phyloP scores from a whole-genome alignment of 2,797 vertebrate species.

The Rhynchotus rufescens region DNA sequence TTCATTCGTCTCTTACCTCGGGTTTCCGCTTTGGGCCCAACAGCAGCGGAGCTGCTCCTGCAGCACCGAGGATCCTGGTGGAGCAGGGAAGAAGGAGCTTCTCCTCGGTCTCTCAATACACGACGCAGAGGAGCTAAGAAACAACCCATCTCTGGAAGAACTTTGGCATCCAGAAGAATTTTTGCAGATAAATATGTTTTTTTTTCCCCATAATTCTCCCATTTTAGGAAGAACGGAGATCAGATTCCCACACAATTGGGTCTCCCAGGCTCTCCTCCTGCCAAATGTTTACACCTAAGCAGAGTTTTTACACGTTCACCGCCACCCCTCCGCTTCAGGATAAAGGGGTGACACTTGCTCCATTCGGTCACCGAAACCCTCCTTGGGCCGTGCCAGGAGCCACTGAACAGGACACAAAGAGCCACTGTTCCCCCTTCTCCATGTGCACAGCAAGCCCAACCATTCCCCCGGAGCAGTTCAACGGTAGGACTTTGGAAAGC shows the following conservation, averaged over 20 bases:
- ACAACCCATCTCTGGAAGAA: background rate
- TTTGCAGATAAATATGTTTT: background rate
- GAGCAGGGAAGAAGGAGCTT: background rate
- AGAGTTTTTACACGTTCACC: background rate
- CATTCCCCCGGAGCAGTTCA: background rate
- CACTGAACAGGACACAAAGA: rapidly evolving
- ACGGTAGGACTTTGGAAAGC: background rate
- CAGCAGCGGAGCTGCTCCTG: background rate
- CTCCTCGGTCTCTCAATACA: background rate
- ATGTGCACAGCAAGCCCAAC: background rate
- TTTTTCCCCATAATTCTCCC: background rate
- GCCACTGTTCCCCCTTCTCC: background rate
- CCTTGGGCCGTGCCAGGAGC: rapidly evolving
- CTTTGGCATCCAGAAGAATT: too few relatives aligned
- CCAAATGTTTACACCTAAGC: background rate
- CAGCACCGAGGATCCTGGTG: background rate
- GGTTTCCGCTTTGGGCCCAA: background rate
- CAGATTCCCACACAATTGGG: background rate
- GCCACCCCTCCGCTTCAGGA: background rate
- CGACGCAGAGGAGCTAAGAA: background rate
- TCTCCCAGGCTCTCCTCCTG: background rate
- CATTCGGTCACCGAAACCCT: background rate
- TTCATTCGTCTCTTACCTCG: background rate
- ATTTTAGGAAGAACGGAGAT: background rate
- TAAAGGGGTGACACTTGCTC: background rate